Conservation (phyloP, 2,113 vertebrate genomes). For the Dicaeum eximium region DNA sequence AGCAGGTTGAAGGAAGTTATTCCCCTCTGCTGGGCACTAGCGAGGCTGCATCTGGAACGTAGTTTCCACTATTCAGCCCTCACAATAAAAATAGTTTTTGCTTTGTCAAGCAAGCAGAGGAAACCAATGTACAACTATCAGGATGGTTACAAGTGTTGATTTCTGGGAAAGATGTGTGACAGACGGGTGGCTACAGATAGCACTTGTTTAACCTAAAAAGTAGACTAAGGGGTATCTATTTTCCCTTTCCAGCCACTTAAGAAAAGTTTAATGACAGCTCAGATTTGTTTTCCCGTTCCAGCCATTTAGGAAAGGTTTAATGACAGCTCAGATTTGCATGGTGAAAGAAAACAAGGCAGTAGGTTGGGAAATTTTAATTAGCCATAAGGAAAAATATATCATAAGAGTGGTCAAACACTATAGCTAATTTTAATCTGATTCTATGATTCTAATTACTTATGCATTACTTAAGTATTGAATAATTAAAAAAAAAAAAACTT, state of each 20-base stretch:
- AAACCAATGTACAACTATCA: not conserved
- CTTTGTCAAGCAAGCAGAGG: not conserved
- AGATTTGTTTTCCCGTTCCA: not conserved
- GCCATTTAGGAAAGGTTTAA: not conserved
- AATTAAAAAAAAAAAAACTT: not conserved
- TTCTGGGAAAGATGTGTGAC: not conserved
- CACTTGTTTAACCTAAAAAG: not conserved
- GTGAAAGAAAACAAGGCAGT: not conserved
- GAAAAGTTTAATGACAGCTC: not conserved
- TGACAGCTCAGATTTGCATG: not conserved
- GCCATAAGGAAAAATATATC: not conserved
- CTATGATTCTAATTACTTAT: not conserved
- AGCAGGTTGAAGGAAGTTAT: not conserved
- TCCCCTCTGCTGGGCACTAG: not conserved
- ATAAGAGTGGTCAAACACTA: not conserved
- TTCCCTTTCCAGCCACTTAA: not conserved
- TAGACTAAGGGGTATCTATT: not conserved
- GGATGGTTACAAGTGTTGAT: fast-evolving
- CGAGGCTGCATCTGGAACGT: not conserved
- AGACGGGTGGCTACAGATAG: not conserved
- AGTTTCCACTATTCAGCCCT: not conserved
- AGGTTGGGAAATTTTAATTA: not conserved
- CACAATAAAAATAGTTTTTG: not conserved
- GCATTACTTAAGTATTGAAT: not conserved
- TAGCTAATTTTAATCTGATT: not conserved